These are phyloP conservation scores for Sarcophaga rosellei DNA, from an alignment of 2,888 invertebrate species.

Conservation along the genomic window DNA sequence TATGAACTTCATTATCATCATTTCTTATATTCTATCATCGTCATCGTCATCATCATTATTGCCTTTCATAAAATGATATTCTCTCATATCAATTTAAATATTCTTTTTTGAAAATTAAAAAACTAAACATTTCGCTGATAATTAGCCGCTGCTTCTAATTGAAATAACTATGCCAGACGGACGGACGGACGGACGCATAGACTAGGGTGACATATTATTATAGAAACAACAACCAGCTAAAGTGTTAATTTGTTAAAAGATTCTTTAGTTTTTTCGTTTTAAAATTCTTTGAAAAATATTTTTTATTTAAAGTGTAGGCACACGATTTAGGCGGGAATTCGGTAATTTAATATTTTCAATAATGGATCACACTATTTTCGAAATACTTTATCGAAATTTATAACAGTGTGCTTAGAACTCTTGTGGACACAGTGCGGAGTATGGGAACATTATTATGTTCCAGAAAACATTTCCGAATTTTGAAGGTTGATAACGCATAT, in stretches of 20 bases:
- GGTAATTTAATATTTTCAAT: neutral
- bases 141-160: slow-evolving; percentile 40
- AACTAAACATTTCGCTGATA: slow-evolving; percentile 8
- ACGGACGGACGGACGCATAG: neutral
- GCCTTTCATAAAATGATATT: neutral
- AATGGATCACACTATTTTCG: no score
- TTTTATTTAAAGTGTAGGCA: neutral
- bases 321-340: neutral
- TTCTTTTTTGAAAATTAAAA: neutral
- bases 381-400: no score
- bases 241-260: slow-evolving; percentile 36
- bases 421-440: no score
- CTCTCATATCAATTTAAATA: neutral
- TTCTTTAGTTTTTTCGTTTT: neutral
- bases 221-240: neutral
- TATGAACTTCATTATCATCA: neutral
- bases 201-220: neutral
- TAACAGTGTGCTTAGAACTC: no score
- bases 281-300: neutral
- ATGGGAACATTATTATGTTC: no score
- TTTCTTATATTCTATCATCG: neutral
- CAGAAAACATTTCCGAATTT: no score
- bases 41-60: neutral
- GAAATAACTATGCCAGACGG: slow-evolving; percentile 18
- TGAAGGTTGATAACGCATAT: no score